A percentile compares a stretch with the other conserved stretches of the same genome.
phyloP scores from a whole-genome alignment of 1,140 invertebrate genomes.

The Coptotermes formosanus region DNA sequence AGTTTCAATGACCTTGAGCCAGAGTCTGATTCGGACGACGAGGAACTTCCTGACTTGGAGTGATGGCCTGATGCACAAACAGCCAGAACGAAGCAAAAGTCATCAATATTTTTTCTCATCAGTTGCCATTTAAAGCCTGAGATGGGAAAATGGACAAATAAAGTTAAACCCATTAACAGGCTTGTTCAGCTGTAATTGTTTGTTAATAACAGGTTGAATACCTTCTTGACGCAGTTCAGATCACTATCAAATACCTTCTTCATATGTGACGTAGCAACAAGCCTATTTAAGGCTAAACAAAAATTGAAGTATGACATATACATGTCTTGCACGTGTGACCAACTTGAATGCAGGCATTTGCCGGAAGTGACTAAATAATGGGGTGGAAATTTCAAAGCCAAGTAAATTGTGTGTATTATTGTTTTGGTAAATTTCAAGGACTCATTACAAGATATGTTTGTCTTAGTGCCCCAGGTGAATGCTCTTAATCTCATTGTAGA shows the following conservation, averaged over 20 bases:
- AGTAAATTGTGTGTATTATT: background rate
- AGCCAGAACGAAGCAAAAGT: background rate
- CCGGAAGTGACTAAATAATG: background rate
- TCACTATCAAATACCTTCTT: background rate
- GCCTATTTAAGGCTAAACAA: background rate
- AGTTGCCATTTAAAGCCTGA: background rate
- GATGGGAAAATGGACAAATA: background rate
- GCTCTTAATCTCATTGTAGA: background rate
- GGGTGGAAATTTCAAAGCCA: background rate
- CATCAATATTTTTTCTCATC: conserved; percentile 10
- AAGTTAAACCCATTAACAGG: conserved; percentile 4
- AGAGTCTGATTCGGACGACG: conserved; percentile 57
- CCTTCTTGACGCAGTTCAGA: background rate
- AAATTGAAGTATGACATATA: background rate
- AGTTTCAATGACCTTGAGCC: conserved; percentile 53
- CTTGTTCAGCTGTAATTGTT: conserved; percentile 8
- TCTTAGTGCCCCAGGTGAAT: background rate
- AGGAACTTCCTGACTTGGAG: conserved; percentile 57
- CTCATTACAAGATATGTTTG: background rate
- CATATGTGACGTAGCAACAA: background rate
- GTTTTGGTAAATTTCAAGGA: background rate
- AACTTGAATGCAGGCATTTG: background rate
- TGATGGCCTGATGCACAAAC: conserved; percentile 37
- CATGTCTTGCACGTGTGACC: background rate
- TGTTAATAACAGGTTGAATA: background rate